Percentiles rank a stretch among this genome's conserved stretches.
phyloP scores from a whole-genome alignment of 2,797 vertebrate genomes.

The Varecia variegata region DNA sequence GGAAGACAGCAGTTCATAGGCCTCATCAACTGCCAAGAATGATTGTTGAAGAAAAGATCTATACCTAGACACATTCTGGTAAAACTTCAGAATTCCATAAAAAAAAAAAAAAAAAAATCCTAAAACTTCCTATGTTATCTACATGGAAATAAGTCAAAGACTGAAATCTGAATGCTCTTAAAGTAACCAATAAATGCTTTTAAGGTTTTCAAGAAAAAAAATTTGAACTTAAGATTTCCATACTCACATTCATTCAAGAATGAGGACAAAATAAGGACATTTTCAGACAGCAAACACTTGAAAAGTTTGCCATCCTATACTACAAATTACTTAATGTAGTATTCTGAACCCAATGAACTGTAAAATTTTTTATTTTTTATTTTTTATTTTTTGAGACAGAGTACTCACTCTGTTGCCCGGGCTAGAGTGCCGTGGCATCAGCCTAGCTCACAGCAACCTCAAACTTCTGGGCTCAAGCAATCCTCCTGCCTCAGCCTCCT shows the following conservation, averaged over 20 bases:
- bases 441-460: too few relatives aligned
- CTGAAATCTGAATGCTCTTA: not conserved
- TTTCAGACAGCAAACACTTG: slow-evolving; percentile 1
- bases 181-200: not conserved
- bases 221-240: not conserved
- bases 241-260: not conserved
- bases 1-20: not conserved
- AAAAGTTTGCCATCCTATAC: not conserved
- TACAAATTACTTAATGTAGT: not conserved
- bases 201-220: not conserved
- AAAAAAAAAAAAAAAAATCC: not conserved
- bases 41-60: not conserved
- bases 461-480: too few relatives aligned
- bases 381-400: not conserved
- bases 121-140: not conserved
- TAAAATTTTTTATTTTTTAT: not conserved
- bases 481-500: too few relatives aligned
- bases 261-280: not conserved
- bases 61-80: not conserved
- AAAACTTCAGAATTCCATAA: not conserved
- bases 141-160: not conserved
- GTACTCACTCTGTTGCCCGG: too few relatives aligned
- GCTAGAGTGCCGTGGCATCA: too few relatives aligned
- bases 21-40: not conserved
- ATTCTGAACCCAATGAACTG: not conserved